These are phyloP conservation scores for Drosophila punjabiensis DNA, from an alignment of 1,140 invertebrate species.

Conservation along the genomic window DNA sequence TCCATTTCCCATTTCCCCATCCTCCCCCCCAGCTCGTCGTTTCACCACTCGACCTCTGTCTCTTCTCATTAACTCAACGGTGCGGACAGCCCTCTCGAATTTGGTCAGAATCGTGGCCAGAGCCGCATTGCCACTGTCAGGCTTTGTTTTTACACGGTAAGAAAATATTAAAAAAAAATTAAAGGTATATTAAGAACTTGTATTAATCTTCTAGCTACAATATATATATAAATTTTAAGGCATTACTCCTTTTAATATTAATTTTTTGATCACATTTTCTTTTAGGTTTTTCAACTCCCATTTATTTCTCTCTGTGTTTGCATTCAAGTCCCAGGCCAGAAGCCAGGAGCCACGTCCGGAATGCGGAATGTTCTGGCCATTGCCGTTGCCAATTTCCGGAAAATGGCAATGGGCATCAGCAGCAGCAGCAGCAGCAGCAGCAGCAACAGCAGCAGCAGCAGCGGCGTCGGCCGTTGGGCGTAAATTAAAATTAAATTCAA, in stretches of 20 bases:
- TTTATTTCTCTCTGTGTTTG: conserved; percentile 7
- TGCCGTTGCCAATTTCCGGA: conserved; percentile 79
- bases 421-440: conserved; percentile 18
- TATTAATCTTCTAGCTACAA: neutral
- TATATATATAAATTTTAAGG: neutral
- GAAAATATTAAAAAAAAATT: neutral
- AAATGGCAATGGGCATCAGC: conserved; percentile 52
- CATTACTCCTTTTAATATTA: neutral
- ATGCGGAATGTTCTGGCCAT: conserved; percentile 60
- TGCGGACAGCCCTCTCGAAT: conserved; percentile 60
- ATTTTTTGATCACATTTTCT: neutral
- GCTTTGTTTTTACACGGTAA: conserved; percentile 1
- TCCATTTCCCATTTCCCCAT: neutral
- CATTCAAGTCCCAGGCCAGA: conserved; percentile 32
- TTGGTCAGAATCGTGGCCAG: conserved; percentile 40
- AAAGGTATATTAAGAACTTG: neutral
- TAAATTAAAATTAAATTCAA: conserved; percentile 84
- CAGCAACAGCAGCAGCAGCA: conserved; percentile 3
- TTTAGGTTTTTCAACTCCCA: neutral
- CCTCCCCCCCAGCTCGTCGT: neutral
- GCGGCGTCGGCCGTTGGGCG: conserved; percentile 60
- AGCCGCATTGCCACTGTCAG: conserved; percentile 40
- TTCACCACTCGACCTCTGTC: conserved; percentile 33
- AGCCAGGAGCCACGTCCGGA: conserved; percentile 46
- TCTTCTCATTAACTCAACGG: conserved; percentile 78